These are phyloP conservation scores for Anser brachyrhynchus DNA, from an alignment of 2,113 vertebrate species.

Conservation along the genomic window DNA sequence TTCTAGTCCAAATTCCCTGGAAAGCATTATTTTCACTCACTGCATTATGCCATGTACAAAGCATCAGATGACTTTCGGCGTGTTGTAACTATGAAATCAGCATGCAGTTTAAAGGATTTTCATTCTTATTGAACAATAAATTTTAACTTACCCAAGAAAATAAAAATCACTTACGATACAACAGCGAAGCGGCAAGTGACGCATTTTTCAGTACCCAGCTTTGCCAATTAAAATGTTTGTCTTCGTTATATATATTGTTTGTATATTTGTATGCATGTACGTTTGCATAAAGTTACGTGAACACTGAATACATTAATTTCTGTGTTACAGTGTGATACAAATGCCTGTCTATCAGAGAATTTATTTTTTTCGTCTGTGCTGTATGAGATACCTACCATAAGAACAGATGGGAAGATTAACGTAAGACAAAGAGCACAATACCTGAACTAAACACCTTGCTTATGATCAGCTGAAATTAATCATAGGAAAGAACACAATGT, in stretches of 20 bases:
- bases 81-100: neutral
- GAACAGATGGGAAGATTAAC: neutral
- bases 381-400: neutral
- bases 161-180: neutral
- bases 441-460: neutral
- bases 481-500: neutral
- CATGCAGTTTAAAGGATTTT: neutral
- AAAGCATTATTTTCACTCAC: neutral
- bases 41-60: neutral
- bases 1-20: neutral
- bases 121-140: neutral
- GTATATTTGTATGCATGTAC: neutral
- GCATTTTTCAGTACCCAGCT: neutral
- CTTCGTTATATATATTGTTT: neutral
- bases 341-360: neutral
- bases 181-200: neutral
- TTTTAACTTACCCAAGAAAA: neutral
- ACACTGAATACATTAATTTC: neutral
- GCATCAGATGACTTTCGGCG: neutral
- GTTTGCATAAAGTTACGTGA: neutral
- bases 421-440: neutral
- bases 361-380: neutral
- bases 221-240: neutral
- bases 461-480: neutral
- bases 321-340: neutral